Evolutionary conservation across 2,797 vertebrate species (phyloP).

Genomic region (Chaetodon trifasciatus): DNA sequence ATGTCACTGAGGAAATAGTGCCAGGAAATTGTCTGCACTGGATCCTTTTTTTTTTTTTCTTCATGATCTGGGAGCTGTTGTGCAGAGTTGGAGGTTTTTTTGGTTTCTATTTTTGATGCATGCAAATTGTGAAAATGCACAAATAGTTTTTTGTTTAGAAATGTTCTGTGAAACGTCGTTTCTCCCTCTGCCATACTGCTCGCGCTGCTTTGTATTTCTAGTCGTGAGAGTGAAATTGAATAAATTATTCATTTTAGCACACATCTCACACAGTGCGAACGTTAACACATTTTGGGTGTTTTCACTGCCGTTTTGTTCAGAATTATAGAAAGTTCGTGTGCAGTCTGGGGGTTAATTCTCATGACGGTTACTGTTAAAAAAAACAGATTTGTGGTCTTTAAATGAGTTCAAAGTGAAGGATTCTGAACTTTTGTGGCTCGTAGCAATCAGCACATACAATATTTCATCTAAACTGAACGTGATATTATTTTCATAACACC

Average conservation of each 20-base stretch:
- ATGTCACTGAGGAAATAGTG: slow-evolving; percentile 61
- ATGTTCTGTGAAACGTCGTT: background rate
- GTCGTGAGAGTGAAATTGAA: background rate
- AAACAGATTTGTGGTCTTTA: slow-evolving; percentile 23
- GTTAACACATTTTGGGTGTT: background rate
- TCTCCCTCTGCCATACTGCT: background rate
- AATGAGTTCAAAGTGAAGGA: slow-evolving; percentile 27
- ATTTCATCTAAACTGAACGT: slow-evolving; percentile 35
- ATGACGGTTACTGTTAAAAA: background rate
- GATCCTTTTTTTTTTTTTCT: background rate
- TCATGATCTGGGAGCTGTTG: too few species aligned
- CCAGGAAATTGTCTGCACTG: slow-evolving; percentile 43
- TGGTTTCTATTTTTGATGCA: background rate
- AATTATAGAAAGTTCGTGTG: background rate
- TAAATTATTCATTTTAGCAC: background rate
- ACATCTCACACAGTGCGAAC: background rate
- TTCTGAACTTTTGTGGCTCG: slow-evolving; percentile 13
- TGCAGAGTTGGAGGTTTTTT: background rate
- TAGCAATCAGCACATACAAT: slow-evolving; percentile 47
- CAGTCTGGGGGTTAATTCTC: background rate
- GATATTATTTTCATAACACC: slow-evolving; percentile 51
- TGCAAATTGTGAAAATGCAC: slow-evolving; percentile 6
- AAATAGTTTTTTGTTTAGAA: background rate
- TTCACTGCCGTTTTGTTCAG: background rate
- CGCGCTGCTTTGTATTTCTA: background rate